Evolutionary conservation across 2,888 invertebrate species (phyloP).

Genomic region (Oxyteleia sp.): DNA sequence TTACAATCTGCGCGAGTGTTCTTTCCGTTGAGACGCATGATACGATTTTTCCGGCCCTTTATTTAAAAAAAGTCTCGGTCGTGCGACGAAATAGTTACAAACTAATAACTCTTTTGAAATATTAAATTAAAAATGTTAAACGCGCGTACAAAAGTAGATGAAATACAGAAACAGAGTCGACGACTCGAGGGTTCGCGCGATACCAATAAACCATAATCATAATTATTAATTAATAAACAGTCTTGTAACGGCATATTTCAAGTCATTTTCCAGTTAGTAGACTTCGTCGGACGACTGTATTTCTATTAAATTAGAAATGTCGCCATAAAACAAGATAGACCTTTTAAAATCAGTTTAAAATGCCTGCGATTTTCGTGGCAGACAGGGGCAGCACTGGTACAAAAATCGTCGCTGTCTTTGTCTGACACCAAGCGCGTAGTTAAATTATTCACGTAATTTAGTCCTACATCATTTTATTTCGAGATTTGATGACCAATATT

Average conservation of each 20-base stretch:
- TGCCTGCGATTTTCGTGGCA: neutral
- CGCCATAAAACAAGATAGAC: slow-evolving; percentile 33
- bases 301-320: slow-evolving; percentile 50
- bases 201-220: no score
- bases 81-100: slow-evolving; percentile 60
- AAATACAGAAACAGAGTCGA: no score
- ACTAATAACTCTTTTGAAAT: slow-evolving; percentile 45
- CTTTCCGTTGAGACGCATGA: slow-evolving; percentile 51
- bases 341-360: slow-evolving; percentile 1
- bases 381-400: neutral
- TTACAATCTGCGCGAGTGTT: slow-evolving; percentile 70
- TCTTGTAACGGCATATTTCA: no score
- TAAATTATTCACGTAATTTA: neutral
- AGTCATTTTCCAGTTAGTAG: no score
- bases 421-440: neutral
- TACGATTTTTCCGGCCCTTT: slow-evolving; percentile 66
- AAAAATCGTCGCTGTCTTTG: neutral
- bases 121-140: slow-evolving; percentile 51
- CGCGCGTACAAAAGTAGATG: no score
- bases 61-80: slow-evolving; percentile 63
- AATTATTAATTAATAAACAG: no score
- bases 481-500: slow-evolving; percentile 8
- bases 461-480: slow-evolving; percentile 22
- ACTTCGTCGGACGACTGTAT: no score
- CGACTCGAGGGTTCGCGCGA: no score